Evolutionary conservation across 2,797 vertebrate species (phyloP).

Genomic region (Urosaurus nigricauda): DNA sequence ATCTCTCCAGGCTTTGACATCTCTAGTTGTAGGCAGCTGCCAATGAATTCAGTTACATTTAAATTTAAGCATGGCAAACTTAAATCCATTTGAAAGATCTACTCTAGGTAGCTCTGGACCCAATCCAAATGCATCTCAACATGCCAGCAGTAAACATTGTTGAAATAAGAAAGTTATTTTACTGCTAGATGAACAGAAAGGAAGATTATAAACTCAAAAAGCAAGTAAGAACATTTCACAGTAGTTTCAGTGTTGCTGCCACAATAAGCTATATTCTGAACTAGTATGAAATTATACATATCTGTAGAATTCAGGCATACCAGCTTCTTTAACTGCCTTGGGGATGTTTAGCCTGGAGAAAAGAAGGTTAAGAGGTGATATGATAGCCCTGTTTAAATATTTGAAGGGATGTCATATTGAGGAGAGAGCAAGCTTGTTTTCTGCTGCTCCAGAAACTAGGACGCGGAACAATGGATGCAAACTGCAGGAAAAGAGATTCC

Average conservation of each 20-base stretch:
- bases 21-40: background rate
- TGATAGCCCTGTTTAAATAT: too few relatives aligned
- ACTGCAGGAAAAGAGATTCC: too few relatives aligned
- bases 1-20: too few relatives aligned
- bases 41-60: background rate
- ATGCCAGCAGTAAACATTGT: background rate
- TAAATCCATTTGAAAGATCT: background rate
- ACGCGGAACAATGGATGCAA: too few relatives aligned
- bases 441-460: too few relatives aligned
- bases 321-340: background rate
- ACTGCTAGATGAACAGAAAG: constrained; percentile 2
- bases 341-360: too few relatives aligned
- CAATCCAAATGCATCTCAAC: constrained; percentile 1
- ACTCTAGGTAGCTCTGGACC: background rate
- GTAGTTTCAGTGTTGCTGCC: background rate
- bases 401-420: too few relatives aligned
- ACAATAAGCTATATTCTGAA: background rate
- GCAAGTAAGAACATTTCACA: background rate
- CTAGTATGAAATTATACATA: background rate
- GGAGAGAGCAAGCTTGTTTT: too few relatives aligned
- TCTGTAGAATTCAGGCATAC: background rate
- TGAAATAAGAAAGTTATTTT: constrained; percentile 36
- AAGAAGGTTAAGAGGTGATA: too few relatives aligned
- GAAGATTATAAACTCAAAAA: background rate
- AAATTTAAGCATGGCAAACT: background rate